phyloP scores from a whole-genome alignment of 2,113 vertebrate genomes.

The Rousettus leschenaultii region DNA sequence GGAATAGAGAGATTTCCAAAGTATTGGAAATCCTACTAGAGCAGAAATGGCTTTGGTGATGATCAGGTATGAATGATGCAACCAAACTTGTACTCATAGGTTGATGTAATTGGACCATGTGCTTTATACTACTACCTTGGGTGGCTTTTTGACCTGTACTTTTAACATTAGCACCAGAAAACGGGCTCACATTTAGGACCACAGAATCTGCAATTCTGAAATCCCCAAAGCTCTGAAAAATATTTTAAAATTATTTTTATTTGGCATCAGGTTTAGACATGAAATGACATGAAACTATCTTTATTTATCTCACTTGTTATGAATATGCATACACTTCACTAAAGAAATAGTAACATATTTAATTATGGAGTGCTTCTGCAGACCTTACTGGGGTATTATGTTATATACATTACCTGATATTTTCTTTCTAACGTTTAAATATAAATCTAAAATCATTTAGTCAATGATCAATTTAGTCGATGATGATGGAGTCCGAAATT shows the following conservation, averaged over 20 bases:
- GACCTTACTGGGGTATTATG: background rate
- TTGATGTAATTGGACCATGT: background rate
- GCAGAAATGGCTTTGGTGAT: background rate
- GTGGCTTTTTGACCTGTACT: background rate
- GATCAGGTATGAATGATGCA: background rate
- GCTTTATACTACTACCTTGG: background rate
- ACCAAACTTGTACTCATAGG: background rate
- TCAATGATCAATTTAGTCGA: background rate
- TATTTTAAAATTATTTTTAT: background rate
- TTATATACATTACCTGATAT: background rate
- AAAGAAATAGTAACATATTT: background rate
- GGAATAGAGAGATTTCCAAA: background rate
- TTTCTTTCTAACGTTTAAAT: conserved; percentile 9
- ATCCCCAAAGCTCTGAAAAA: background rate
- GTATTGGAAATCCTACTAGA: background rate
- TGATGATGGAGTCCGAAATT: background rate
- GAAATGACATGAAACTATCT: background rate
- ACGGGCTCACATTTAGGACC: background rate
- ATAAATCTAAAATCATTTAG: background rate
- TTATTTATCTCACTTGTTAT: background rate
- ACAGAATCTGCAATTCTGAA: background rate
- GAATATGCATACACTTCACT: background rate
- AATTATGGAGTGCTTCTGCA: background rate
- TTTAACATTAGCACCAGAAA: background rate
- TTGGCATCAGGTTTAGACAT: background rate